phyloP scores from a whole-genome alignment of 2,113 vertebrate species.

The Sminthopsis crassicaudata region DNA sequence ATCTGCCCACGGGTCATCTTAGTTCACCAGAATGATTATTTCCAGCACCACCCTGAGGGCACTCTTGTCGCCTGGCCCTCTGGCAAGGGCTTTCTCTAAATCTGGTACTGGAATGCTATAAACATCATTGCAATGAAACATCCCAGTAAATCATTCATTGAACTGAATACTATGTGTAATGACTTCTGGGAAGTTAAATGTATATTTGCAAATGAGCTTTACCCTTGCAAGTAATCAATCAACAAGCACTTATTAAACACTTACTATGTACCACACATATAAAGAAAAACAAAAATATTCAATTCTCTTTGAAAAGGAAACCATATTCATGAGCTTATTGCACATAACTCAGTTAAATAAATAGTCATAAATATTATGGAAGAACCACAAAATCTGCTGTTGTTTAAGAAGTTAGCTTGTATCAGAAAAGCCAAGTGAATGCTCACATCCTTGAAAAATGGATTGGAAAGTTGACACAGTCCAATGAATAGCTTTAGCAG shows the following conservation, averaged over 20 bases:
- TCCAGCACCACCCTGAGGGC: not conserved
- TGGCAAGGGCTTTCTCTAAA: not conserved
- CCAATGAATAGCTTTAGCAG: not conserved
- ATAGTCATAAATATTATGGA: not conserved
- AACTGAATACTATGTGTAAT: not conserved
- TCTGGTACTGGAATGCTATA: not conserved
- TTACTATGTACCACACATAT: not conserved
- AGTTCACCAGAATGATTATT: not conserved
- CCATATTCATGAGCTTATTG: not conserved
- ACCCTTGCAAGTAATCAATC: not conserved
- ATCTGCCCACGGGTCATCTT: not conserved
- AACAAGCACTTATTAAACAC: not conserved
- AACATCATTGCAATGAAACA: not conserved
- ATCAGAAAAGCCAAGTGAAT: not conserved
- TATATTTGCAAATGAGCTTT: not conserved
- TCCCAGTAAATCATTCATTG: not conserved
- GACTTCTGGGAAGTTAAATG: not conserved
- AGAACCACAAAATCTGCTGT: not conserved
- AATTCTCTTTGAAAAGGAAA: slow-evolving; percentile 18
- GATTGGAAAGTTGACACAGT: not conserved
- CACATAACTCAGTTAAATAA: not conserved
- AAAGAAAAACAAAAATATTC: not conserved
- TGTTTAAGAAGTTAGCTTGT: not conserved
- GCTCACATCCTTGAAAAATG: not conserved
- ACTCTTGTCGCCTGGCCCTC: not conserved